Evolutionary conservation across 2,797 vertebrate species (phyloP).

Genomic region (Halcyon badia): DNA sequence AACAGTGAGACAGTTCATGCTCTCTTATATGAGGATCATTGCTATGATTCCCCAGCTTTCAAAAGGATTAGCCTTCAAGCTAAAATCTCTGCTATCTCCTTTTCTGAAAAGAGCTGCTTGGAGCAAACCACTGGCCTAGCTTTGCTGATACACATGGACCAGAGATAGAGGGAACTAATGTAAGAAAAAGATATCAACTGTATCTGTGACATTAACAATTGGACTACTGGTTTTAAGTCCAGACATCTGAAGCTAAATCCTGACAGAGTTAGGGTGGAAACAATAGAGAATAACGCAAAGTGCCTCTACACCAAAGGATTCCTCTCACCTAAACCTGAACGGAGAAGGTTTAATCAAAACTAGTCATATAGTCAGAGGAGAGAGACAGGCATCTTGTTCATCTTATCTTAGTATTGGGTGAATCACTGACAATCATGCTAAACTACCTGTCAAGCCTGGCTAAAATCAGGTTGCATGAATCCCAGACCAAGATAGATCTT

Average conservation of each 20-base stretch:
- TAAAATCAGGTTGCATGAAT: not conserved
- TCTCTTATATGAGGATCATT: not conserved
- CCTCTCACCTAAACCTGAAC: not conserved
- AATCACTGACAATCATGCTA: not conserved
- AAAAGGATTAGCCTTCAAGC: not conserved
- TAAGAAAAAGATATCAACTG: not conserved
- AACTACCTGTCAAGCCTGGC: not conserved
- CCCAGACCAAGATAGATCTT: not conserved
- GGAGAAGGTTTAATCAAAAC: not conserved
- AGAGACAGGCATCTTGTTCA: not conserved
- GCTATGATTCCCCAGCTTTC: not conserved
- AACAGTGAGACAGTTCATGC: not conserved
- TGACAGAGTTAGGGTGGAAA: not conserved
- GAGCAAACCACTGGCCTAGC: not conserved
- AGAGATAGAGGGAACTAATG: not conserved
- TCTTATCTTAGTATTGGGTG: not conserved
- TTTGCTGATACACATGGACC: not conserved
- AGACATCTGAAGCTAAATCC: not conserved
- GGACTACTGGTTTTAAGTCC: not conserved
- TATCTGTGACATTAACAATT: not conserved
- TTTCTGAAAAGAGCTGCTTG: not conserved
- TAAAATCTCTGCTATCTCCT: not conserved
- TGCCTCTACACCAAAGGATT: not conserved
- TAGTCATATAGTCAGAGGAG: not conserved
- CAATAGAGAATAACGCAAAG: not conserved